These are phyloP conservation scores for Caenorhabditis sp. DNA, from an alignment of 2,888 invertebrate species.

Conservation along the genomic window DNA sequence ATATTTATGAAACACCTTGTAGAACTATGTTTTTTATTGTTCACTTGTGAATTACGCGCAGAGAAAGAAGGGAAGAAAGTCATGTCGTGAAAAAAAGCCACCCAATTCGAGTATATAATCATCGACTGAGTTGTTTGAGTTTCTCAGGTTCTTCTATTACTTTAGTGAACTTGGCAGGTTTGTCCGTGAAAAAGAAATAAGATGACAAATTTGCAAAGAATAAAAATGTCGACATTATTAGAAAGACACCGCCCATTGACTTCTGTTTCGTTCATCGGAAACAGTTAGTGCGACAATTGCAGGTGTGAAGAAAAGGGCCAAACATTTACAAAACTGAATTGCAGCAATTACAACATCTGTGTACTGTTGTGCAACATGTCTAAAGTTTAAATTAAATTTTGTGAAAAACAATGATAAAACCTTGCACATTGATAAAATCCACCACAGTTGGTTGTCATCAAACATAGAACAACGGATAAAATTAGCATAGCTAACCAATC, in stretches of 20 bases:
- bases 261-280: slow-evolving; percentile 15
- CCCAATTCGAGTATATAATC: too few species aligned
- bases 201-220: slow-evolving; percentile 18
- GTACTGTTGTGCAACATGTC: slow-evolving; percentile 20
- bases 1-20: too few species aligned
- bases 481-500: slow-evolving; percentile 27
- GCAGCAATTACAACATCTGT: slow-evolving; percentile 36
- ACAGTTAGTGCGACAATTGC: slow-evolving; percentile 25
- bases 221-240: slow-evolving; percentile 17
- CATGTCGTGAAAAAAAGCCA: too few species aligned
- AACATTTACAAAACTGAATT: slow-evolving; percentile 37
- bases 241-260: slow-evolving; percentile 25
- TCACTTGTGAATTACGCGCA: too few species aligned
- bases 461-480: slow-evolving; percentile 15
- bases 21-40: too few species aligned
- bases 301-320: slow-evolving; percentile 32
- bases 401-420: too few species aligned
- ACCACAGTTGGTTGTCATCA: slow-evolving; percentile 30
- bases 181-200: slow-evolving; percentile 15
- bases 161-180: slow-evolving; percentile 23
- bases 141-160: neutral
- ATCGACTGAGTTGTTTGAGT: neutral
- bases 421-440: slow-evolving; percentile 37
- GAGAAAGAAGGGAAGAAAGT: too few species aligned
- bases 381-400: too few species aligned